Conservation (phyloP, 2,113 vertebrate species). For the Fulmarus glacialis region DNA sequence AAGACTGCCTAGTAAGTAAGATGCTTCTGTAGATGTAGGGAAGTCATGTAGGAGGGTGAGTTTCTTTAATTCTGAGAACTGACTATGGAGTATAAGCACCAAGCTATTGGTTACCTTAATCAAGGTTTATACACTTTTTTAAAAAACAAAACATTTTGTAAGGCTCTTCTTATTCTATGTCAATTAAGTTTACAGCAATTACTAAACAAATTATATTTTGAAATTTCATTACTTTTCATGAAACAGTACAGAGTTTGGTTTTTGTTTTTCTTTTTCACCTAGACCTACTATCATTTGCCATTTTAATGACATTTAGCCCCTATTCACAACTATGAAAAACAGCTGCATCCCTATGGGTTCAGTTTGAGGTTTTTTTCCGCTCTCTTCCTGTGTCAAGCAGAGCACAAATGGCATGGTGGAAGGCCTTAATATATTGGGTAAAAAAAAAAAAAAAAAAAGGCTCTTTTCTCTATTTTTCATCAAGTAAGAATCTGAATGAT, state of each 20-base stretch:
- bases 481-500: background rate
- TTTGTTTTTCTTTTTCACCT: background rate
- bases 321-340: background rate
- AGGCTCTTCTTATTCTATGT: background rate
- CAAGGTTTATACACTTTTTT: background rate
- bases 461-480: background rate
- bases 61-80: background rate
- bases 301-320: background rate
- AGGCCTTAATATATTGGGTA: background rate
- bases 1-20: background rate
- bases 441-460: background rate
- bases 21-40: background rate
- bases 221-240: background rate
- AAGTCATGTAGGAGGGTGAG: background rate
- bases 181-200: background rate
- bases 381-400: background rate
- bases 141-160: background rate
- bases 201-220: background rate
- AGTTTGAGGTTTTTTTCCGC: background rate
- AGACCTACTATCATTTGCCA: background rate
- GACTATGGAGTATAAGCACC: background rate
- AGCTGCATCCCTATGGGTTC: background rate
- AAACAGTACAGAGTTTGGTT: background rate
- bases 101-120: background rate
- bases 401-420: background rate